Evolutionary conservation across 2,888 invertebrate species (phyloP).

Genomic region (Cerastoderma edule): DNA sequence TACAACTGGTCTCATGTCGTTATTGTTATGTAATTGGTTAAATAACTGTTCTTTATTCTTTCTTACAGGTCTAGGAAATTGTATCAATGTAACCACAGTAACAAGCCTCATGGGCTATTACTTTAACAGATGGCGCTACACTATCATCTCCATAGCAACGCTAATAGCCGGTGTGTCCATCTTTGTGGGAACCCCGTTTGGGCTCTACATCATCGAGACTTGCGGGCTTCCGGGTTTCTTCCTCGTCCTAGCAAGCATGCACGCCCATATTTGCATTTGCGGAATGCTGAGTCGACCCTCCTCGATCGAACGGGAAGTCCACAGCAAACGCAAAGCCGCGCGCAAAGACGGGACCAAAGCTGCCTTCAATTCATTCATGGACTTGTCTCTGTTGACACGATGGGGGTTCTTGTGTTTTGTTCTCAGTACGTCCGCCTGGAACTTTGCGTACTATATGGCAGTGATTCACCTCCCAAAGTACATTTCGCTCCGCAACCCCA

Average conservation of each 20-base stretch:
- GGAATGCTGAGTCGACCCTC: slow-evolving; percentile 55
- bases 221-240: slow-evolving; percentile 44
- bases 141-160: slow-evolving; percentile 40
- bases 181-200: slow-evolving; percentile 54
- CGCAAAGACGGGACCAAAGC: neutral
- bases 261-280: slow-evolving; percentile 57
- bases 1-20: too few relatives aligned
- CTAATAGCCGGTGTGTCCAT: slow-evolving; percentile 54
- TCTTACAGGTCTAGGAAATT: slow-evolving; percentile 60
- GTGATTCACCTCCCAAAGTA: slow-evolving; percentile 55
- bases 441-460: slow-evolving; percentile 40
- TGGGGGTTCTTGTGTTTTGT: slow-evolving; percentile 43
- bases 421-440: slow-evolving; percentile 42
- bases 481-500: slow-evolving; percentile 25
- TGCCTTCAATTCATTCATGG: slow-evolving; percentile 26
- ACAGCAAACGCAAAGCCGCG: neutral
- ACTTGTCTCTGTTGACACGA: slow-evolving; percentile 37
- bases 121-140: slow-evolving; percentile 47
- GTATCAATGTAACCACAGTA: slow-evolving; percentile 40
- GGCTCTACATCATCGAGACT: slow-evolving; percentile 33
- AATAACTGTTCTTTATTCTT: too few relatives aligned
- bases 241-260: slow-evolving; percentile 49
- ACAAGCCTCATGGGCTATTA: slow-evolving; percentile 59
- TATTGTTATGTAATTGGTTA: too few relatives aligned
- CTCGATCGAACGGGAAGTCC: slow-evolving; percentile 36